Evolutionary conservation across 23 tunicate genomes (phyloP), one percentile per base, ranked within the genome.

Genomic region (Ciona savignyi): DNA sequence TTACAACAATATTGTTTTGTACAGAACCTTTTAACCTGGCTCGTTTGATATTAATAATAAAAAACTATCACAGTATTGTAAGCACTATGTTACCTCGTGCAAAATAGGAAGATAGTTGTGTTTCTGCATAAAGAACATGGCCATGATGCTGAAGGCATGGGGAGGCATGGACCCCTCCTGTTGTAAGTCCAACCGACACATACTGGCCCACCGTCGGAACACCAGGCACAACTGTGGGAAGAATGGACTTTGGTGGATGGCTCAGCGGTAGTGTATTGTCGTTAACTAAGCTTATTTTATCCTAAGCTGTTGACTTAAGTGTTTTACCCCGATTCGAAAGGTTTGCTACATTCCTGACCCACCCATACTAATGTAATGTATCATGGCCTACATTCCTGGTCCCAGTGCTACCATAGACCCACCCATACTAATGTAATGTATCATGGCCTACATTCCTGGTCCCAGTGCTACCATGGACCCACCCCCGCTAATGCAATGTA

Each of bases 21-120:
- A n/a, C n/a, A n/a, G n/a, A n/a, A n/a, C n/a, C n/a, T n/a, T n/a
- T n/a, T n/a, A n/a, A n/a, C n/a, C n/a, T n/a, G n/a, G n/a, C n/a
- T n/a, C n/a, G n/a, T n/a, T n/a, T n/a, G n/a, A n/a, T n/a, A n/a
- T n/a, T n/a, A n/a, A n/a, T n/a, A n/a, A n/a, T n/a, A n/a, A n/a
- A n/a, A n/a, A n/a, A n/a, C n/a, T n/a, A n/a, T n/a, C n/a, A n/a
- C n/a, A n/a, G n/a, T n/a, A n/a, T n/a, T n/a, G n/a, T n/a, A n/a
- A n/a, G n/a, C n/a, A n/a, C n/a, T n/a, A n/a, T n/a, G n/a, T n/a
- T 31, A 91, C 97, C 84, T 91, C 86, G 48, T 91, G 90, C 61
- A 91, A 68, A 42, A 84, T 84, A 6, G 91, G 86, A 0, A 85
- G 25, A 23, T 62, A 66, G 23, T 91, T 70, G 0, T 62, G 51